Base-by-base conservation (phyloP, 2,113 vertebrate species). In the Taxidea taxus region DNA sequence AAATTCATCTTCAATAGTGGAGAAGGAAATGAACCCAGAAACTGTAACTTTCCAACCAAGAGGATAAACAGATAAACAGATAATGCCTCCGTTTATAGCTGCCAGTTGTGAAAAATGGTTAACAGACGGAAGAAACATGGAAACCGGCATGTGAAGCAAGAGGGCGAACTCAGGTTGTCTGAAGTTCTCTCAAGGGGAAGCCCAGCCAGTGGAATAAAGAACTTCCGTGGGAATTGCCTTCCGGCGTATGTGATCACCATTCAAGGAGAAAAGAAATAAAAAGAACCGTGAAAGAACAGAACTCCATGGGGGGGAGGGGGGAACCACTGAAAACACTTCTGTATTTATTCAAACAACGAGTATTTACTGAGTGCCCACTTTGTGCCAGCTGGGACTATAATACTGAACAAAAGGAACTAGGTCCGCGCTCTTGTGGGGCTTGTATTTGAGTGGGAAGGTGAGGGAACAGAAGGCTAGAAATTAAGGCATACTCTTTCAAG, bases 1-100 rank as follows among this genome's bases (percentile, higher is more conserved):
- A 84, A 47, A 70, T 23, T 34, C 39, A 54, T 81, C 75, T 83
- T 81, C 34, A 92, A 18, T 34, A 66, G 44, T 12, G 14, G 62
- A 62, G 47, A 88, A 93, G 42, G 49, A 88, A 92, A 85, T 42
- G 34, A 90, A 81, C 54, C 64, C 68, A 37, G 47, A 77, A 44
- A 7, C 4, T 77, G 47, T 66, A 60, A 39, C 49, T 56, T 37
- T 58, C 74, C 82, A 72, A 54, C 60, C 2, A 62, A 68, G 54
- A 75, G 6, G 64, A 49, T 7, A 37, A 8, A 60, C 60, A 60
- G 47, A 80, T n/a, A 54, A 68, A 82, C 7, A 31, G 77, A 39
- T 25, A n/a, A 37, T 66, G 14, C 10, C 2, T 60, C 3, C 0
- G 2, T 34, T 74, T 34, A 11, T 66, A 54, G 75, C 39, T 60